A percentile compares a stretch with the other conserved stretches of the same genome.
phyloP scores from a whole-genome alignment of 2,797 vertebrate genomes.

The Megaceryle alcyon region DNA sequence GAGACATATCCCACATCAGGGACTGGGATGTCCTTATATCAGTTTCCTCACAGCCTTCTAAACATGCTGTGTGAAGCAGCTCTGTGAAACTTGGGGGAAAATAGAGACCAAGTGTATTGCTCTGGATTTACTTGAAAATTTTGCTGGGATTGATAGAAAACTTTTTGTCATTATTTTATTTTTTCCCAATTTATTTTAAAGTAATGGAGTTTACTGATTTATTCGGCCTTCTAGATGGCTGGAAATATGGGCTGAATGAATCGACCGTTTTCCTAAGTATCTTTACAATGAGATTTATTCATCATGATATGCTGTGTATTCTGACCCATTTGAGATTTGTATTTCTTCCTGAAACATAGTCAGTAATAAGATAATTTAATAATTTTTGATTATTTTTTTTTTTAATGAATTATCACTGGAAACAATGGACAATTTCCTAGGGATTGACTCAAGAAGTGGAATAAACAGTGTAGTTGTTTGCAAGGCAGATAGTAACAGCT shows the following conservation, averaged over 20 bases:
- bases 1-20: fast-evolving
- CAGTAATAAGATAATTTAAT: background rate
- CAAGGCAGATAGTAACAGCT: no score
- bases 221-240: background rate
- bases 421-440: background rate
- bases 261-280: background rate
- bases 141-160: background rate
- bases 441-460: background rate
- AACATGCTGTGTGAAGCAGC: background rate
- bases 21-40: background rate
- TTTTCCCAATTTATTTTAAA: background rate
- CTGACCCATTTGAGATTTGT: background rate
- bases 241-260: background rate
- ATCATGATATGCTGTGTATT: background rate
- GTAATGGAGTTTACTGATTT: background rate
- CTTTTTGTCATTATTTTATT: background rate
- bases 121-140: background rate
- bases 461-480: no score
- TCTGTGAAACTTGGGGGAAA: background rate
- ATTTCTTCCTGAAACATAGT: background rate
- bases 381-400: background rate
- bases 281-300: background rate
- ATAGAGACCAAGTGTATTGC: background rate
- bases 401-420: background rate
- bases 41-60: background rate